These are phyloP conservation scores for Periophthalmodon schlosseri DNA, from an alignment of 2,113 vertebrate genomes.

Conservation along the genomic window DNA sequence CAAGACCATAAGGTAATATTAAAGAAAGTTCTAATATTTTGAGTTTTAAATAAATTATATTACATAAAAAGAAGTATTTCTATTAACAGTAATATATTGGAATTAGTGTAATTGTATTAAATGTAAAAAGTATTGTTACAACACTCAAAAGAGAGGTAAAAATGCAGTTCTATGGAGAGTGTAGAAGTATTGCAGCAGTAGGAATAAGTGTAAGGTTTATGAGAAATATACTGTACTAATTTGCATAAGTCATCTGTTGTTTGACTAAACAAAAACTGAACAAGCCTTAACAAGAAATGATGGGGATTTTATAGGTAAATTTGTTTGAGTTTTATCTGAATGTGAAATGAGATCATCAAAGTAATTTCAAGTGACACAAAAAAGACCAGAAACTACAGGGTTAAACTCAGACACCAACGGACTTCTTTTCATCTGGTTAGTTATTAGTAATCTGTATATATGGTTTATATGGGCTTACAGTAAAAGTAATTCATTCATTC, in stretches of 20 bases:
- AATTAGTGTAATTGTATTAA: no score
- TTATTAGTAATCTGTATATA: slow-evolving; percentile 7
- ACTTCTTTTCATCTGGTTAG: slow-evolving; percentile 4
- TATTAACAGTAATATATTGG: no score
- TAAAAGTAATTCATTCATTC: neutral
- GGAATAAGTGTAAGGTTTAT: neutral
- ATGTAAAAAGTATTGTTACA: no score
- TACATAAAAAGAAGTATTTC: no score
- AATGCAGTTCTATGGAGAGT: no score
- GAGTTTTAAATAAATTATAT: no score
- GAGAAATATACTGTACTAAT: neutral
- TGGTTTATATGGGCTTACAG: neutral
- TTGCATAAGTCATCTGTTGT: neutral
- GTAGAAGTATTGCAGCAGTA: neutral
- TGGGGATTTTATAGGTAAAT: neutral
- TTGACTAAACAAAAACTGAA: neutral
- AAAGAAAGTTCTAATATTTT: no score
- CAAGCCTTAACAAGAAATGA: neutral
- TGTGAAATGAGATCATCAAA: slow-evolving; percentile 3
- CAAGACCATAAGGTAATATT: no score
- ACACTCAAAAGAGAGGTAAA: no score
- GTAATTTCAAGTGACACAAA: slow-evolving; percentile 43
- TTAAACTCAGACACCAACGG: slow-evolving; percentile 20
- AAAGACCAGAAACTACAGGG: slow-evolving; percentile 36
- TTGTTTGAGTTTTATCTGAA: neutral